A percentile compares a stretch with the other conserved stretches of the same genome.
Evolutionary conservation across 2,888 invertebrate genomes (phyloP).

Genomic region (Cacoxenus indagator): DNA sequence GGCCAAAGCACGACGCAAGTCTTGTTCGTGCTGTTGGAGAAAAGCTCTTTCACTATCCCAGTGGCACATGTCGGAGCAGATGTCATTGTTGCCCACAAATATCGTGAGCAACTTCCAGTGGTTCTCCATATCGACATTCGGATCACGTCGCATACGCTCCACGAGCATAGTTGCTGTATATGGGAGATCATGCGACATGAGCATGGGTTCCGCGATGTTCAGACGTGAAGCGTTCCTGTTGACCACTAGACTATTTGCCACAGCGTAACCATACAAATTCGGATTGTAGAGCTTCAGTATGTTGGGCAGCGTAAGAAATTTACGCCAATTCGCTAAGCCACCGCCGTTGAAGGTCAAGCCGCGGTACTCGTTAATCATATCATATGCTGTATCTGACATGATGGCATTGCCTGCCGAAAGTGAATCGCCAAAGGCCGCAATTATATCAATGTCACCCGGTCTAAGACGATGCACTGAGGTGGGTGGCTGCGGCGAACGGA

Average conservation of each 20-base stretch:
- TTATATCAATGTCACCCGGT: slow-evolving; percentile 75
- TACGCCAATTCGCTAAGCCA: slow-evolving; percentile 73
- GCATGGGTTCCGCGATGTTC: slow-evolving; percentile 67
- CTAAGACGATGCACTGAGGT: slow-evolving; percentile 73
- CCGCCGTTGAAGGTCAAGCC: slow-evolving; percentile 72
- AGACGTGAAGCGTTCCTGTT: slow-evolving; percentile 52
- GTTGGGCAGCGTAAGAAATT: slow-evolving; percentile 74
- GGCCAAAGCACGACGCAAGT: slow-evolving; percentile 72
- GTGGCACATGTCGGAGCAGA: slow-evolving; percentile 75
- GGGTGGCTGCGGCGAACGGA: slow-evolving; percentile 68
- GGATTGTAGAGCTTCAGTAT: slow-evolving; percentile 77
- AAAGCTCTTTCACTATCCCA: slow-evolving; percentile 63
- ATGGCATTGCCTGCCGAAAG: slow-evolving; percentile 74
- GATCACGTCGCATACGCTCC: slow-evolving; percentile 56
- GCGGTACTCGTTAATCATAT: slow-evolving; percentile 72
- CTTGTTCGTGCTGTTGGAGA: slow-evolving; percentile 71
- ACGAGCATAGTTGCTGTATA: slow-evolving; percentile 57
- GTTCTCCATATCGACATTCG: slow-evolving; percentile 71
- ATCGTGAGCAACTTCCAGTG: slow-evolving; percentile 77
- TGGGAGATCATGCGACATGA: slow-evolving; percentile 60
- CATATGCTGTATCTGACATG: slow-evolving; percentile 70
- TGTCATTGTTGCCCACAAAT: slow-evolving; percentile 75
- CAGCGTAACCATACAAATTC: slow-evolving; percentile 73
- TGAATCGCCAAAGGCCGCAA: slow-evolving; percentile 76
- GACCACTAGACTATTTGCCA: slow-evolving; percentile 51